Conservation (phyloP, 2,888 invertebrate genomes). For the Omphaloscelis lunosa region DNA sequence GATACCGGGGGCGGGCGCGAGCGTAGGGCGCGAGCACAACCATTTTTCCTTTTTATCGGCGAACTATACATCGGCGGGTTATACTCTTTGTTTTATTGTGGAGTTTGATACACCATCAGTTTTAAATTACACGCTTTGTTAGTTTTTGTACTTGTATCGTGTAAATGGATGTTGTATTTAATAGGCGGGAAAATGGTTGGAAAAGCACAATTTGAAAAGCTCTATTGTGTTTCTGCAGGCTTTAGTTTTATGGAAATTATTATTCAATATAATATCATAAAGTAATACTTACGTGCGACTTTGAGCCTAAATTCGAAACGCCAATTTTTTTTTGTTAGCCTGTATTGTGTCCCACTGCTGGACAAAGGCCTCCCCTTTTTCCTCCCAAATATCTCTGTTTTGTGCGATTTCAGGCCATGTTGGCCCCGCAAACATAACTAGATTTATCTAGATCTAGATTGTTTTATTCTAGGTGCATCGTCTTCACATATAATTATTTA, state of each 20-base stretch:
- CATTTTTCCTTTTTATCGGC: conserved; percentile 69
- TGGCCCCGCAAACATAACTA: too few species aligned
- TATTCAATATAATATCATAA: neutral
- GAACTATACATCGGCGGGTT: conserved; percentile 66
- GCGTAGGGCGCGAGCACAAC: conserved; percentile 77
- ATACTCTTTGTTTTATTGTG: conserved; percentile 69
- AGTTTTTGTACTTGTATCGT: conserved; percentile 25
- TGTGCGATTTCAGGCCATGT: too few species aligned
- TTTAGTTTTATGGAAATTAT: neutral
- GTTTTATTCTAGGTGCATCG: too few species aligned
- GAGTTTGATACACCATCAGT: conserved; percentile 49
- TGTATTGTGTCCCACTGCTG: too few species aligned
- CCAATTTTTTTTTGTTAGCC: too few species aligned
- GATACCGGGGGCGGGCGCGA: conserved; percentile 80
- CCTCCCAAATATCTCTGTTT: too few species aligned
- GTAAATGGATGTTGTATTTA: conserved; percentile 16
- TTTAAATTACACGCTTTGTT: conserved; percentile 42
- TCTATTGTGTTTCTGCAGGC: neutral
- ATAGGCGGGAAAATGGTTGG: neutral
- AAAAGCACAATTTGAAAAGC: conserved; percentile 10
- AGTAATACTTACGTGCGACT: neutral
- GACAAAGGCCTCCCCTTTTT: too few species aligned
- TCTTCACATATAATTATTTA: too few species aligned
- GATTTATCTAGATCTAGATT: too few species aligned
- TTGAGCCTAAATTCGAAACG: neutral